A percentile compares a stretch with the other conserved stretches of the same genome.
phyloP scores from a whole-genome alignment of 1,140 invertebrate species.

The Psix sp. region DNA sequence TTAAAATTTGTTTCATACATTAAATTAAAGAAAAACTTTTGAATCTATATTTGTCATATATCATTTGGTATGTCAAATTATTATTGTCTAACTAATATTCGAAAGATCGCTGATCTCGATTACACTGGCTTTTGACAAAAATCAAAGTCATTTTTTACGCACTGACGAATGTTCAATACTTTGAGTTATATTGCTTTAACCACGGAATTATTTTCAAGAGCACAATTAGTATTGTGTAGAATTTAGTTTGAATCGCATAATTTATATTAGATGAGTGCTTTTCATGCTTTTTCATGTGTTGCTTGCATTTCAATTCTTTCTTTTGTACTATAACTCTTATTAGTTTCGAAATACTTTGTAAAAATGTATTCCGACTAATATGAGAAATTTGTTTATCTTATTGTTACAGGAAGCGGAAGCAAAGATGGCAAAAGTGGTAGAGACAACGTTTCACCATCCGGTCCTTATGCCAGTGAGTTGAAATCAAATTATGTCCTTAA shows the following conservation, averaged over 20 bases:
- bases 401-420: constrained; percentile 82
- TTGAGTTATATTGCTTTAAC: constrained; percentile 43
- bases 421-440: constrained; percentile 82
- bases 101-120: constrained; percentile 37
- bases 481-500: constrained; percentile 11
- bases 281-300: too few relatives aligned
- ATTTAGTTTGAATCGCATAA: too few relatives aligned
- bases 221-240: too few relatives aligned
- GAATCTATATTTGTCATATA: constrained; percentile 4
- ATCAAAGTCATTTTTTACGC: constrained; percentile 42
- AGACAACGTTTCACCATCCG: constrained; percentile 83
- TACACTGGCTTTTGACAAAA: constrained; percentile 33
- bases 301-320: too few relatives aligned
- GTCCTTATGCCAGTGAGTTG: constrained; percentile 76
- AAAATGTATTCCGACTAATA: constrained; percentile 22
- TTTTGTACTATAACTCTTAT: too few relatives aligned
- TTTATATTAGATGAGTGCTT: too few relatives aligned
- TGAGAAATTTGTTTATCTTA: constrained; percentile 54
- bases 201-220: not conserved
- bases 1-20: too few relatives aligned
- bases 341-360: constrained; percentile 2
- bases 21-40: too few relatives aligned
- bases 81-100: too few relatives aligned
- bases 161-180: constrained; percentile 35
- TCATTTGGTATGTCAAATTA: constrained; percentile 7